Evolutionary conservation across 2,113 vertebrate genomes (phyloP).

Genomic region (Pyxicephalus adspersus): DNA sequence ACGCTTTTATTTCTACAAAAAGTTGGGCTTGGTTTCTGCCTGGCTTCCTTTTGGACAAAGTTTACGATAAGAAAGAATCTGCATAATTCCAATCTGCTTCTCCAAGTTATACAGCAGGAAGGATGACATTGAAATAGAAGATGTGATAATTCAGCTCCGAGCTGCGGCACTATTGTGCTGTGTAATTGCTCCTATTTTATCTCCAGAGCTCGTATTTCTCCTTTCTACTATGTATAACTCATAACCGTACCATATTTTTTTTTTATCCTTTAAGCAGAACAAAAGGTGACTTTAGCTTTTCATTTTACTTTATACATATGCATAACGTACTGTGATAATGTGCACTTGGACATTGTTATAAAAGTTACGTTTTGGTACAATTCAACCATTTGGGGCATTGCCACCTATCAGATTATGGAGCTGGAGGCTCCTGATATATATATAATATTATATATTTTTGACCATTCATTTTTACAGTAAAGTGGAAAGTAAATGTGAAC

Average conservation of each 20-base stretch:
- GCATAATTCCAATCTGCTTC: not conserved
- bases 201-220: not conserved
- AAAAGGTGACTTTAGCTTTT: conserved; percentile 18
- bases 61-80: not conserved
- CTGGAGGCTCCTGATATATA: too few relatives aligned
- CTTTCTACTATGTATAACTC: not conserved
- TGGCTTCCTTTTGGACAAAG: not conserved
- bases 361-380: too few relatives aligned
- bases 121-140: conserved; percentile 10
- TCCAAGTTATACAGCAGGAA: not conserved
- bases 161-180: conserved; percentile 11
- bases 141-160: conserved; percentile 21
- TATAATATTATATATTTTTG: too few relatives aligned
- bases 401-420: too few relatives aligned
- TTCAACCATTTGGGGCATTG: too few relatives aligned
- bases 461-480: too few relatives aligned
- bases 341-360: too few relatives aligned
- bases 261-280: not conserved
- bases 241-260: not conserved
- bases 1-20: too few relatives aligned
- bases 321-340: too few relatives aligned
- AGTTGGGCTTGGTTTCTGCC: not conserved
- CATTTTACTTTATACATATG: not conserved
- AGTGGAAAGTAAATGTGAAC: too few relatives aligned
- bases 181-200: conserved; percentile 33